phyloP scores from a whole-genome alignment of 2,888 invertebrate genomes.

The Enchytraeus crypticus region DNA sequence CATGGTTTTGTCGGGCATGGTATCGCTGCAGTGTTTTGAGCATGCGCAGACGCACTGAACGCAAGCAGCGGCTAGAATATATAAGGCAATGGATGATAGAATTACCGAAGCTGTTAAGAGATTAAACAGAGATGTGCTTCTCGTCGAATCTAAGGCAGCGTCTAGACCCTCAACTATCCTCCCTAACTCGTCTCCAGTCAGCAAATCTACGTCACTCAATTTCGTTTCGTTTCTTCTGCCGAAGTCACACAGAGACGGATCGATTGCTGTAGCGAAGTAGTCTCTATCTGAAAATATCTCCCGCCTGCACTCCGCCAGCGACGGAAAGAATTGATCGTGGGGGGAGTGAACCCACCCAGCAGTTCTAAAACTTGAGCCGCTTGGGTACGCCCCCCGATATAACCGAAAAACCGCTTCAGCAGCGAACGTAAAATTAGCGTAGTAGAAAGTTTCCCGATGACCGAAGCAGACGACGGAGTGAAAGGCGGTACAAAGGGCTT shows the following conservation, averaged over 20 bases:
- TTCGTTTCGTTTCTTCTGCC: slow-evolving; percentile 27
- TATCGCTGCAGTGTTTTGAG: slow-evolving; percentile 11
- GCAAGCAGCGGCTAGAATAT: slow-evolving; percentile 15
- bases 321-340: slow-evolving; percentile 24
- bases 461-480: slow-evolving; percentile 28
- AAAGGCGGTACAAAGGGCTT: slow-evolving; percentile 27
- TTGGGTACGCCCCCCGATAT: slow-evolving; percentile 26
- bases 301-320: background rate
- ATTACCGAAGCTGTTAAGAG: slow-evolving; percentile 4
- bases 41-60: slow-evolving; percentile 20
- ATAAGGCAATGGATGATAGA: slow-evolving; percentile 13
- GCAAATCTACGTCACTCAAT: slow-evolving; percentile 20
- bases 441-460: slow-evolving; percentile 27
- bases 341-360: slow-evolving; percentile 16
- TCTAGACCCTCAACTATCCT: slow-evolving; percentile 12
- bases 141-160: slow-evolving; percentile 11
- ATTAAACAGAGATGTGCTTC: background rate
- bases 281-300: slow-evolving; percentile 23
- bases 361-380: slow-evolving; percentile 8
- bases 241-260: slow-evolving; percentile 25
- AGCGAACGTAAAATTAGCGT: slow-evolving; percentile 27
- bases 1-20: slow-evolving; percentile 14
- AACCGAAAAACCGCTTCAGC: slow-evolving; percentile 27
- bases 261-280: slow-evolving; percentile 21
- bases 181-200: slow-evolving; percentile 20